Conservation (phyloP, 2,888 invertebrate genomes). For the Holacanthella duospinosa region DNA sequence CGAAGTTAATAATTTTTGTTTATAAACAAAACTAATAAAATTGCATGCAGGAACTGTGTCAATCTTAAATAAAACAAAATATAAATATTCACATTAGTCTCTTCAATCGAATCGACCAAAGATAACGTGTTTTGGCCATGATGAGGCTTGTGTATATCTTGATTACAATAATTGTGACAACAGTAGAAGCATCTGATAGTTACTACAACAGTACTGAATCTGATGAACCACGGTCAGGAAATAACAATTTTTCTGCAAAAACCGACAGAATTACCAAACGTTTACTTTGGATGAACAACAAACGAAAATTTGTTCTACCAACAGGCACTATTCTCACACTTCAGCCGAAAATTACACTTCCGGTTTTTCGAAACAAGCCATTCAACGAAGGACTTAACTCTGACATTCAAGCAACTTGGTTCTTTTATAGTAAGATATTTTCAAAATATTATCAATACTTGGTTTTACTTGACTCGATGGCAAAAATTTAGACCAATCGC, state of each 20-base stretch:
- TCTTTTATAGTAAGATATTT: constrained; percentile 28
- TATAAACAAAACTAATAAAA: too few relatives aligned
- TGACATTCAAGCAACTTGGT: constrained; percentile 24
- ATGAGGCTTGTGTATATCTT: too few relatives aligned
- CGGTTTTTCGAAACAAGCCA: constrained; percentile 17
- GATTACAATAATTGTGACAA: too few relatives aligned
- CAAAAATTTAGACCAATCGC: not conserved
- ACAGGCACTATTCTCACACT: constrained; percentile 24
- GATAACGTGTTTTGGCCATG: too few relatives aligned
- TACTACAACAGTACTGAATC: too few relatives aligned
- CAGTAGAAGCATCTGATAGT: too few relatives aligned
- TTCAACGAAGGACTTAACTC: constrained; percentile 26
- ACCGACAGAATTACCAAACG: constrained; percentile 3
- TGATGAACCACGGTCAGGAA: too few relatives aligned
- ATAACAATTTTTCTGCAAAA: not conserved
- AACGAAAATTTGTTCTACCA: constrained; percentile 24
- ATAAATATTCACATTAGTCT: too few relatives aligned
- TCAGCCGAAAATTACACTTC: constrained; percentile 14
- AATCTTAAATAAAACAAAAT: too few relatives aligned
- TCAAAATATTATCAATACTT: not conserved
- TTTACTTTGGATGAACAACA: constrained; percentile 24
- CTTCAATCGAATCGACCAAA: too few relatives aligned
- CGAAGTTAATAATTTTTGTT: too few relatives aligned
- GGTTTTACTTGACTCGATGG: not conserved
- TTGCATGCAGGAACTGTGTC: too few relatives aligned